phyloP scores from a whole-genome alignment of 1,140 invertebrate genomes.

The Nilaparvata lugens region DNA sequence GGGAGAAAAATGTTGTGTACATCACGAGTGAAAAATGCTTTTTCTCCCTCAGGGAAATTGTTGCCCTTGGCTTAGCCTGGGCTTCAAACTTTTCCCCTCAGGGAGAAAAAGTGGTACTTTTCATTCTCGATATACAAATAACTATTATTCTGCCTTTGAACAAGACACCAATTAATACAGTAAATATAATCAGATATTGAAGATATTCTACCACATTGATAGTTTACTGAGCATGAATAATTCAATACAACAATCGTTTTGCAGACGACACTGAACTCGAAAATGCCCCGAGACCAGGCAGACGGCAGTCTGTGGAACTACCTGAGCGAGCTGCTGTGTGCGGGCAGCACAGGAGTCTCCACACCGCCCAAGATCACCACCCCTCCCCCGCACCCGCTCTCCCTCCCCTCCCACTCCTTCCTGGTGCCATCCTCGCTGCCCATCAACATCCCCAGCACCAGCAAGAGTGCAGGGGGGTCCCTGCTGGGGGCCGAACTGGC shows the following conservation, averaged over 20 bases:
- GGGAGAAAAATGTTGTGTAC: too few relatives aligned
- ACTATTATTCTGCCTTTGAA: too few relatives aligned
- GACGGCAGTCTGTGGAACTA: conserved; percentile 27
- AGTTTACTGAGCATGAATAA: too few relatives aligned
- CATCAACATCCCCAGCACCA: conserved; percentile 11
- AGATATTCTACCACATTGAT: background rate
- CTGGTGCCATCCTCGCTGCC: background rate
- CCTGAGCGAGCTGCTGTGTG: conserved; percentile 25
- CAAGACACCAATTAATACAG: too few relatives aligned
- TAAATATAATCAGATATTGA: too few relatives aligned
- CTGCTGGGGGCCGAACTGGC: conserved; percentile 24
- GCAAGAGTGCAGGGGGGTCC: background rate
- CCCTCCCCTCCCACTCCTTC: background rate
- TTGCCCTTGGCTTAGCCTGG: too few relatives aligned
- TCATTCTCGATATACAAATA: too few relatives aligned
- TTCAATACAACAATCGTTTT: too few relatives aligned
- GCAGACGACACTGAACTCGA: conserved; percentile 27
- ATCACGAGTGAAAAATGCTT: too few relatives aligned
- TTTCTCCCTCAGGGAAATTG: too few relatives aligned
- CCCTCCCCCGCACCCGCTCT: background rate
- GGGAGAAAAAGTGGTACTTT: too few relatives aligned
- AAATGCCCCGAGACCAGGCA: conserved; percentile 29
- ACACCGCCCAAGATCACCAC: conserved; percentile 4
- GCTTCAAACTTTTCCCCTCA: too few relatives aligned
- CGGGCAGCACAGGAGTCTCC: conserved; percentile 9